These are phyloP conservation scores for Hydractinia symbiolongicarpus DNA, from an alignment of 30 jellyfish, hydroid and myxozoan species.

Conservation along the genomic window DNA sequence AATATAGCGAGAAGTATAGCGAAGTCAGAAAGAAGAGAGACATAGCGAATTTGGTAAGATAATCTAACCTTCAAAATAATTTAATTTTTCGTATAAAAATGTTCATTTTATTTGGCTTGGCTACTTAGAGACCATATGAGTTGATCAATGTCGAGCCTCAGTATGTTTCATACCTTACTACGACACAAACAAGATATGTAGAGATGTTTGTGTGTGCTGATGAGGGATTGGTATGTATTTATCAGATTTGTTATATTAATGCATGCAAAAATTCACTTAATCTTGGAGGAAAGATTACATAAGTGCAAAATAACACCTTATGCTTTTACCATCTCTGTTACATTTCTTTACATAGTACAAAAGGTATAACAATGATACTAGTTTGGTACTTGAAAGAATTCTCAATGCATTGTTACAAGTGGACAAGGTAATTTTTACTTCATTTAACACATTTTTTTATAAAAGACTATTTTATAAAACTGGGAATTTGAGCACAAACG, in stretches of 20 bases:
- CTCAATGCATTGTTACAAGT: slow-evolving; percentile 56
- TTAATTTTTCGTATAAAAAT: neutral
- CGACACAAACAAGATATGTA: slow-evolving; percentile 56
- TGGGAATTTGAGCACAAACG: too few species aligned
- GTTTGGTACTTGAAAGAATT: slow-evolving; percentile 47
- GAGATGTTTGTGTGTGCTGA: slow-evolving; percentile 67
- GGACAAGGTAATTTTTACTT: slow-evolving; percentile 57
- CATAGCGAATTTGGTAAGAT: slow-evolving; percentile 12
- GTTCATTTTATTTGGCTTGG: neutral
- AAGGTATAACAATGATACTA: slow-evolving; percentile 42
- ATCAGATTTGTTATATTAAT: neutral
- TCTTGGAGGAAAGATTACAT: neutral
- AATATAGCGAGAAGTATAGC: neutral
- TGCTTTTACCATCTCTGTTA: neutral
- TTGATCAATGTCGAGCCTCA: slow-evolving; percentile 53
- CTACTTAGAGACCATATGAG: neutral
- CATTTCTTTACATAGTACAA: slow-evolving; percentile 31
- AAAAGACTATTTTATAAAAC: too few species aligned
- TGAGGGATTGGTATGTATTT: slow-evolving; percentile 55
- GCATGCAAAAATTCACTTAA: too few species aligned
- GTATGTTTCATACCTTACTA: slow-evolving; percentile 48
- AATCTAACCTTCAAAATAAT: neutral
- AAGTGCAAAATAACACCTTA: neutral
- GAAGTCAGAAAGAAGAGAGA: neutral
- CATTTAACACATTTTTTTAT: neutral